Evolutionary conservation across 2,113 vertebrate species (phyloP).

Genomic region (Pelvicachromis taeniatus): DNA sequence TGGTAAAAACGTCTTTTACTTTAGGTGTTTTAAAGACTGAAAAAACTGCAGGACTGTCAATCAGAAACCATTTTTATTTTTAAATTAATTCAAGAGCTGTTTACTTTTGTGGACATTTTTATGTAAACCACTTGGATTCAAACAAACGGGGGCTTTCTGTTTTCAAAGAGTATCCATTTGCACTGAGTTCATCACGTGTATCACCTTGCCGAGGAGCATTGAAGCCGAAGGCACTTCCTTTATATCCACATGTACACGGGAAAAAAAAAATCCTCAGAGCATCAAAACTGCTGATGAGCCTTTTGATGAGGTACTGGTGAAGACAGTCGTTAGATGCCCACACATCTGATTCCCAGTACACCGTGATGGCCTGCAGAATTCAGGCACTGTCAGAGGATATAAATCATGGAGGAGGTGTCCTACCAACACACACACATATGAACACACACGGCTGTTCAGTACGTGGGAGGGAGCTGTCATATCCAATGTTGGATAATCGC

Average conservation of each 20-base stretch:
- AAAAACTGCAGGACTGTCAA: not conserved
- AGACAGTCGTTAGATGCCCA: slow-evolving; percentile 40
- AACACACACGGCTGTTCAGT: slow-evolving; percentile 6
- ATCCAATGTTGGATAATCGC: slow-evolving; percentile 34
- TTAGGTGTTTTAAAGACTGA: not conserved
- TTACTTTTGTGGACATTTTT: not conserved
- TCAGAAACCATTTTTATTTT: not conserved
- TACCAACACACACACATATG: slow-evolving; percentile 15
- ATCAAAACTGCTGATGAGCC: not conserved
- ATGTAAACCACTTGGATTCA: not conserved
- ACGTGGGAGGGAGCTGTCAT: slow-evolving; percentile 50
- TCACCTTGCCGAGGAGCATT: not conserved
- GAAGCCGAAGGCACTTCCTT: not conserved
- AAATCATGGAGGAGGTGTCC: slow-evolving; percentile 48
- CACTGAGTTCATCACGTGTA: not conserved
- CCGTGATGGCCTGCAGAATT: slow-evolving; percentile 42
- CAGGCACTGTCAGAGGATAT: slow-evolving; percentile 47
- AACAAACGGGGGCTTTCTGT: not conserved
- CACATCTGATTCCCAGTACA: slow-evolving; percentile 46
- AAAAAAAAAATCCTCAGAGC: not conserved
- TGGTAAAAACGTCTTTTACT: accelerated
- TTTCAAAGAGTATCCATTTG: not conserved
- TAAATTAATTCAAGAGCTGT: not conserved
- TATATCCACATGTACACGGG: not conserved
- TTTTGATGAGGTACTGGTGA: slow-evolving; percentile 10